Conservation (phyloP, 1,140 invertebrate species). For the Heliconius himera region DNA sequence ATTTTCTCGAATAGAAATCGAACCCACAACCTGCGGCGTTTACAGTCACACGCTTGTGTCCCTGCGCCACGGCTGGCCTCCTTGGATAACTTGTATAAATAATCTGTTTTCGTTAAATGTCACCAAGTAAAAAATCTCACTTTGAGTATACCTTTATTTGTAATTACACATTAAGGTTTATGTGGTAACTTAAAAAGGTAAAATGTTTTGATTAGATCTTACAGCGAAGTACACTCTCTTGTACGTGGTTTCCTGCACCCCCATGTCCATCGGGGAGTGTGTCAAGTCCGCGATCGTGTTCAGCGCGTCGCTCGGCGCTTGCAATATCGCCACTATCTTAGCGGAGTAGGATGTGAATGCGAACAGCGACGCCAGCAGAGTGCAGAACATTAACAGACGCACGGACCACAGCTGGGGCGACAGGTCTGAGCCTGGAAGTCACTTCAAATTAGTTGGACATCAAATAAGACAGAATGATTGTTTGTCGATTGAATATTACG, state of each 20-base stretch:
- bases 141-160: no score
- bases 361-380: constrained; percentile 81
- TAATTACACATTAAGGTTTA: no score
- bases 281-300: constrained; percentile 80
- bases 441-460: not conserved
- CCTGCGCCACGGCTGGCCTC: no score
- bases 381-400: constrained; percentile 80
- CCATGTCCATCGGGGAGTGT: constrained; percentile 80
- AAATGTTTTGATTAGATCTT: constrained; percentile 24
- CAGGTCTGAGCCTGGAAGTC: constrained; percentile 71
- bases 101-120: no score
- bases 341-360: constrained; percentile 84
- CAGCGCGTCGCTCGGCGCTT: constrained; percentile 82
- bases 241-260: constrained; percentile 83
- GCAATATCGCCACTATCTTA: constrained; percentile 83
- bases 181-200: not conserved
- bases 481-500: not conserved
- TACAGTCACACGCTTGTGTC: no score
- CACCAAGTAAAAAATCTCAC: no score
- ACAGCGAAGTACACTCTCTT: constrained; percentile 82
- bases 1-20: no score
- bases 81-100: no score
- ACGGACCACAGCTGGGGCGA: constrained; percentile 73
- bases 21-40: no score
- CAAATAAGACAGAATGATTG: not conserved